Percentiles rank a stretch among this genome's conserved stretches.
phyloP scores from a whole-genome alignment of 2,797 vertebrate genomes.

The Hydrophis major region DNA sequence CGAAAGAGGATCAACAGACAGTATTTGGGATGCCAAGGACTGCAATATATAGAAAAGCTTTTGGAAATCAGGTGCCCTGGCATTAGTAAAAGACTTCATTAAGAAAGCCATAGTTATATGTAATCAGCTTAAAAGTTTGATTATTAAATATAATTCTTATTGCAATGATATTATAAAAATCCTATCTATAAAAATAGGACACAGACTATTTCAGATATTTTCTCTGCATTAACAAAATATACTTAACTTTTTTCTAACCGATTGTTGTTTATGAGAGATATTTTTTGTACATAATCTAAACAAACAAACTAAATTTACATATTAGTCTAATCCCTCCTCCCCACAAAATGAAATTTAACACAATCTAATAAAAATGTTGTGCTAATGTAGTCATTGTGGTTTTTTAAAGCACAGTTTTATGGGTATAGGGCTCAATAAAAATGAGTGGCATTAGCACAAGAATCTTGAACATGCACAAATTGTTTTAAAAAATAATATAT shows the following conservation, averaged over 20 bases:
- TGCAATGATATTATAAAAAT: conserved; percentile 35
- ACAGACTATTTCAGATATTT: neutral
- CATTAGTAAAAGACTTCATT: neutral
- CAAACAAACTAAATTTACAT: neutral
- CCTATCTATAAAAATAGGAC: neutral
- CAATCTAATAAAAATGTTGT: neutral
- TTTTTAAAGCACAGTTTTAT: neutral
- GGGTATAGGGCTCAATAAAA: neutral
- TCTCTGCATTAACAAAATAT: neutral
- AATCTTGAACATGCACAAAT: neutral
- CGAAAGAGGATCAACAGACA: neutral
- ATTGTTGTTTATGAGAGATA: neutral
- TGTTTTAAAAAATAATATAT: neutral
- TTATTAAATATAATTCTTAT: neutral
- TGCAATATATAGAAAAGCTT: no score
- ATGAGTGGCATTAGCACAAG: neutral
- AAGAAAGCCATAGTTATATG: neutral
- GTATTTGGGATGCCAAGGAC: neutral
- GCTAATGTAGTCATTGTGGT: neutral
- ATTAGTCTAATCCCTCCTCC: neutral
- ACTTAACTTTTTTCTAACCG: neutral
- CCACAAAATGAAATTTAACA: neutral
- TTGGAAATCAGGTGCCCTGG: neutral
- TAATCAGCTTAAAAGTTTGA: conserved; percentile 30
- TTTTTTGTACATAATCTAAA: neutral